phyloP scores from a whole-genome alignment of 2,888 invertebrate species.

The Orthosia gracilis region DNA sequence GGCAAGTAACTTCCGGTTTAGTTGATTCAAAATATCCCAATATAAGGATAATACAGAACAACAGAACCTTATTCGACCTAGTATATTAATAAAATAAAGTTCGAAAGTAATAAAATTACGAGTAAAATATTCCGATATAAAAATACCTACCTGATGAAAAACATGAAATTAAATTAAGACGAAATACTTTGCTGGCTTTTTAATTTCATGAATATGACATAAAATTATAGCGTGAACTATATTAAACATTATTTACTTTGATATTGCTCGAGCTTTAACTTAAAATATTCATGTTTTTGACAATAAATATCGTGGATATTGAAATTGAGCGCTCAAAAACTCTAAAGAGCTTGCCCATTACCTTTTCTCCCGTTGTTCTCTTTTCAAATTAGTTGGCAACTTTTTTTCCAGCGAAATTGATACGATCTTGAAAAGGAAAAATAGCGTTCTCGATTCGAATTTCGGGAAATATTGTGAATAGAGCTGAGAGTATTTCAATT shows the following conservation, averaged over 20 bases:
- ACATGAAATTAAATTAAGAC: conserved; percentile 9
- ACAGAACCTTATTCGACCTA: not conserved
- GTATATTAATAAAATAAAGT: not conserved
- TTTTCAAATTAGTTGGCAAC: conserved; percentile 65
- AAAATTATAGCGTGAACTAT: conserved; percentile 36
- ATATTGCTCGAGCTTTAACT: conserved; percentile 49
- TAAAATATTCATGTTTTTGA: conserved; percentile 61
- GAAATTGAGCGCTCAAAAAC: conserved; percentile 61
- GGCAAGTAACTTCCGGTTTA: not conserved
- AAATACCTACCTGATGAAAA: conserved; percentile 8
- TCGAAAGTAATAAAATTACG: conserved; percentile 23
- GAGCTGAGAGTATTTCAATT: conserved; percentile 40
- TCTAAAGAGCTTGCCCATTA: conserved; percentile 61
- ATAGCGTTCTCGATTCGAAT: conserved; percentile 37
- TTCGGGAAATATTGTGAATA: conserved; percentile 34
- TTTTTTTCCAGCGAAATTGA: conserved; percentile 59
- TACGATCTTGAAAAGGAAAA: conserved; percentile 61
- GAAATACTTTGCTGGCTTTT: conserved; percentile 8
- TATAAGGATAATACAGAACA: not conserved
- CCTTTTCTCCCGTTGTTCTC: conserved; percentile 58
- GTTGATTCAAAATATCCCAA: not conserved
- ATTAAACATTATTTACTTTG: conserved; percentile 44
- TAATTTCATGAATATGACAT: conserved; percentile 32
- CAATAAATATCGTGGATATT: conserved; percentile 58
- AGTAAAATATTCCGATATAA: not conserved